Evolutionary conservation across 2,888 invertebrate species (phyloP).

Genomic region (Leptothorax acervorum): DNA sequence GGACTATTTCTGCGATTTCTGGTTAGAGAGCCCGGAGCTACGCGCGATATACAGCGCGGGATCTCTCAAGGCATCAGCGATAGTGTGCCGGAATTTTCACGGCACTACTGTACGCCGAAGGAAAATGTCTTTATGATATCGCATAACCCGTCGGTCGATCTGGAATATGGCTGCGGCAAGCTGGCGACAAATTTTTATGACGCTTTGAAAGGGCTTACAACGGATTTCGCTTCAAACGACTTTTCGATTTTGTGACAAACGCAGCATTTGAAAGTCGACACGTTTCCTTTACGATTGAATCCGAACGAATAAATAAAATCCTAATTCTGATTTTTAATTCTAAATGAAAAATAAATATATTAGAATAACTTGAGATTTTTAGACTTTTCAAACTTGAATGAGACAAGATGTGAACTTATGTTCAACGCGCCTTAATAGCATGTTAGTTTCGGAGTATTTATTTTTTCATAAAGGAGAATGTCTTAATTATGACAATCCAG

Average conservation of each 20-base stretch:
- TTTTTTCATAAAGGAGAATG: conserved; percentile 10
- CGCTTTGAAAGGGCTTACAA: conserved; percentile 11
- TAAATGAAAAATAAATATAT: conserved; percentile 3
- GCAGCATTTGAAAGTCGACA: background rate
- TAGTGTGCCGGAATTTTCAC: conserved; percentile 29
- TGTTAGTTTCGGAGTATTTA: background rate
- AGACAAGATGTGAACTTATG: background rate
- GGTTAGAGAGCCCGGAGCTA: conserved; percentile 24
- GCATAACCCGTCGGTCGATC: background rate
- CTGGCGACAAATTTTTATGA: conserved; percentile 42
- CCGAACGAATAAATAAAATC: background rate
- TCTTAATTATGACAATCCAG: conserved; percentile 14
- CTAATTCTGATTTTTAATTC: background rate
- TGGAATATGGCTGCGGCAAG: conserved; percentile 11
- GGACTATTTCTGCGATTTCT: conserved; percentile 41
- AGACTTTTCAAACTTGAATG: background rate
- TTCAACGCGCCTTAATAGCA: background rate
- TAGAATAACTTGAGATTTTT: background rate
- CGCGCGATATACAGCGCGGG: conserved; percentile 21
- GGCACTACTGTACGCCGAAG: conserved; percentile 5
- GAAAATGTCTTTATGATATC: conserved; percentile 44
- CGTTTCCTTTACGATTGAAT: background rate
- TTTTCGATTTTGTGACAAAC: conserved; percentile 15
- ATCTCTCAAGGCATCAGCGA: conserved; percentile 13
- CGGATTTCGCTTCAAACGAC: background rate